These are phyloP conservation scores for Podiceps cristatus DNA, from an alignment of 2,113 vertebrate genomes.

Conservation along the genomic window DNA sequence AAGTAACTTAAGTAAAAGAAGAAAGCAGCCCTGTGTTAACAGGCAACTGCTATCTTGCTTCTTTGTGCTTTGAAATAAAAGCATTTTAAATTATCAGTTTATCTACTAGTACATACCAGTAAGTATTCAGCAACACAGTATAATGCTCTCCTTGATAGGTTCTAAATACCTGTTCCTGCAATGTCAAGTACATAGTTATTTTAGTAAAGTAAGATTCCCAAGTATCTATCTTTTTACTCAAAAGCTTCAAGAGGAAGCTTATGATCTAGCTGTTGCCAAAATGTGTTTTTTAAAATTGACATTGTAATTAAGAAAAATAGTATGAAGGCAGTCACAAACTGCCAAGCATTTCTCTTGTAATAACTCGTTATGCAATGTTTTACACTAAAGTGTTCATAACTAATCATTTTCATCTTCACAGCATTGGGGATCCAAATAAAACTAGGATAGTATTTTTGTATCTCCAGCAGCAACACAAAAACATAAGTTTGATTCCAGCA, in stretches of 20 bases:
- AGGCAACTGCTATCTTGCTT: neutral
- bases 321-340: neutral
- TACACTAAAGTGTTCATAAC: neutral
- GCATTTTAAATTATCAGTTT: neutral
- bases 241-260: constrained; percentile 2
- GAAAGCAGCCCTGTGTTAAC: neutral
- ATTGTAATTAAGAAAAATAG: constrained; percentile 22
- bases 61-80: neutral
- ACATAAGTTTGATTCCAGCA: neutral
- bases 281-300: neutral
- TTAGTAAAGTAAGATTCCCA: neutral
- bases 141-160: neutral
- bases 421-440: neutral
- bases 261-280: neutral
- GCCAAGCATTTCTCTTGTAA: neutral
- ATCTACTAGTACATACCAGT: neutral
- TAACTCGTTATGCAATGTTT: neutral
- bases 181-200: neutral
- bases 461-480: neutral
- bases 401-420: constrained; percentile 15
- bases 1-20: neutral
- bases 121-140: neutral
- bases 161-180: neutral
- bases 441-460: neutral
- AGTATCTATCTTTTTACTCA: neutral